phyloP scores from a whole-genome alignment of 2,797 vertebrate species.

The Pseudotriccus pelzelni region DNA sequence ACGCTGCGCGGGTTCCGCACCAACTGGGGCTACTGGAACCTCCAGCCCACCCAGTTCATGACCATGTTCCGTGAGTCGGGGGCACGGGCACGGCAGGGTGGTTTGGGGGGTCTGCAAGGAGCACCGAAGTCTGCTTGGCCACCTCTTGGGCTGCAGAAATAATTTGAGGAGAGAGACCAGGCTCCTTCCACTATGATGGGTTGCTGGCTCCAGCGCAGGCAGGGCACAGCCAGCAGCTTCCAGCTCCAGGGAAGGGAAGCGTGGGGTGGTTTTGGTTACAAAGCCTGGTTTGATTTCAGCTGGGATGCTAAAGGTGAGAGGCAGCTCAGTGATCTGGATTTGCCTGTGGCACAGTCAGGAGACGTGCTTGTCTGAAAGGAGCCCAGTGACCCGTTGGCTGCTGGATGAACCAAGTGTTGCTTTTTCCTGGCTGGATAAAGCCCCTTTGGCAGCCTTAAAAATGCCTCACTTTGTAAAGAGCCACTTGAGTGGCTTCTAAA shows the following conservation, averaged over 20 bases:
- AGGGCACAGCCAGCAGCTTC: background rate
- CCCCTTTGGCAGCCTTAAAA: background rate
- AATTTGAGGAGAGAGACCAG: background rate
- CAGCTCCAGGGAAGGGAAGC: background rate
- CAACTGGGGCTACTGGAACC: conserved; percentile 99
- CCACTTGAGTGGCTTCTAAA: rapidly evolving
- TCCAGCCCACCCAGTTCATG: conserved; percentile 94
- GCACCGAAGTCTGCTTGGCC: background rate
- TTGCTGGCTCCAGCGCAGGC: background rate
- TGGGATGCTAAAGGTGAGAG: background rate
- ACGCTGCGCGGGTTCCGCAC: conserved; percentile 91
- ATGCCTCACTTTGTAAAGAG: background rate
- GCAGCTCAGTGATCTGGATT: background rate
- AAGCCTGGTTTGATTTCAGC: background rate
- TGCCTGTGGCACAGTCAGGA: background rate
- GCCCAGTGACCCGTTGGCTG: rapidly evolving
- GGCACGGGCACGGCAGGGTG: rapidly evolving
- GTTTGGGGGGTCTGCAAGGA: background rate
- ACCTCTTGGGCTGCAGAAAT: background rate
- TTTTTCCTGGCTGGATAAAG: background rate
- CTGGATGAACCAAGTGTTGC: background rate
- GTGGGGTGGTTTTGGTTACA: rapidly evolving
- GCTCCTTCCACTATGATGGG: background rate
- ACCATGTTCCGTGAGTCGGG: conserved; percentile 96
- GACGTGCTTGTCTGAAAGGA: background rate